phyloP scores from a whole-genome alignment of 1,140 invertebrate species.

The Magallana ariakensis region DNA sequence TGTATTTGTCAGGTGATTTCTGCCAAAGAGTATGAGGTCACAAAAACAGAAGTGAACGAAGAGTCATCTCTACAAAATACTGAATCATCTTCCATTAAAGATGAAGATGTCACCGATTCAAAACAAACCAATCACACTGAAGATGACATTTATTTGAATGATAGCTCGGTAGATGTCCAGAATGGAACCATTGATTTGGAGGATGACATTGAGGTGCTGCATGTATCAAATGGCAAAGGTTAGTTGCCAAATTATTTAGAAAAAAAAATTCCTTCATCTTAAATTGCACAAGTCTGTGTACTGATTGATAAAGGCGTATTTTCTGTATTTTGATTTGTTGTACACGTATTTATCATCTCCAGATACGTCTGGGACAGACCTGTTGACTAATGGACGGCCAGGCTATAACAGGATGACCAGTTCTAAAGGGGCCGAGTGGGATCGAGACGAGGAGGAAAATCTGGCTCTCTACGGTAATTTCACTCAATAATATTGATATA shows the following conservation, averaged over 20 bases:
- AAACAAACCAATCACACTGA: slow-evolving; percentile 50
- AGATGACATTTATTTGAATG: slow-evolving; percentile 63
- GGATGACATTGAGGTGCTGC: slow-evolving; percentile 44
- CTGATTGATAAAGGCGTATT: too few relatives aligned
- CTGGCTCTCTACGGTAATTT: slow-evolving; percentile 41
- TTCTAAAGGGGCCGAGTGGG: slow-evolving; percentile 37
- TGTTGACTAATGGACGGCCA: neutral
- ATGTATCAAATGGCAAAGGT: slow-evolving; percentile 14
- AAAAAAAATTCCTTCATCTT: too few relatives aligned
- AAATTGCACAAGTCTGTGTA: too few relatives aligned
- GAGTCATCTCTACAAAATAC: neutral
- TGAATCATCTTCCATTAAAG: slow-evolving; percentile 5
- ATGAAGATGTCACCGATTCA: slow-evolving; percentile 8
- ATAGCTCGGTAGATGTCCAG: slow-evolving; percentile 37
- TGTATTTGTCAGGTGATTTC: neutral
- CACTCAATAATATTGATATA: too few relatives aligned
- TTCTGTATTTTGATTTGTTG: too few relatives aligned
- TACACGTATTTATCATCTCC: too few relatives aligned
- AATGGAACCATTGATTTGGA: neutral
- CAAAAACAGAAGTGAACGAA: neutral
- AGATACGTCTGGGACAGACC: neutral
- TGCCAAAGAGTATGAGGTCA: neutral
- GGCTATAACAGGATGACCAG: neutral
- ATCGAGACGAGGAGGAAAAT: slow-evolving; percentile 42
- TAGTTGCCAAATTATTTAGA: too few relatives aligned